These are phyloP conservation scores for Cerastoderma edule DNA, from an alignment of 2,888 invertebrate genomes.

Conservation along the genomic window DNA sequence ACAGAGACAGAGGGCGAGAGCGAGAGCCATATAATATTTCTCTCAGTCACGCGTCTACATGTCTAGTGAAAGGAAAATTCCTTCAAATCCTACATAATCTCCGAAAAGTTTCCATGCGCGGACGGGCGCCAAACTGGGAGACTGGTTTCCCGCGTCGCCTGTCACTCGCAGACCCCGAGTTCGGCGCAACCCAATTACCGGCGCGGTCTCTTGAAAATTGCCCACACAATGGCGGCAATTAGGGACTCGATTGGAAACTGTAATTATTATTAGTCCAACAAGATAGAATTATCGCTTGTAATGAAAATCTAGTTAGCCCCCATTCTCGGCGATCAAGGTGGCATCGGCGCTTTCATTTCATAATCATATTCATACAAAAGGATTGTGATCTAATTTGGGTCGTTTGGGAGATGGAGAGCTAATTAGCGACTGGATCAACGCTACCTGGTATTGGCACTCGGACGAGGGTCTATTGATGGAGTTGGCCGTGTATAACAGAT, in stretches of 20 bases:
- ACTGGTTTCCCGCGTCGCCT: too few species aligned
- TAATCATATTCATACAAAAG: conserved; percentile 60
- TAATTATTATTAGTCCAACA: conserved; percentile 59
- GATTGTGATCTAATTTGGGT: conserved; percentile 56
- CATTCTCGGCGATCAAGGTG: conserved; percentile 53
- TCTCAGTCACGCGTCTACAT: too few species aligned
- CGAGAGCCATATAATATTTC: too few species aligned
- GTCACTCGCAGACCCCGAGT: conserved; percentile 23
- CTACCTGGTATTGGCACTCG: conserved; percentile 39
- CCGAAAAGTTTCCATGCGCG: background rate
- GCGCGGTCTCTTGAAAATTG: conserved; percentile 38
- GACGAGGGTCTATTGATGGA: too few species aligned
- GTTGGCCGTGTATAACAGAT: too few species aligned
- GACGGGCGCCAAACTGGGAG: background rate
- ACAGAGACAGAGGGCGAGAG: too few species aligned
- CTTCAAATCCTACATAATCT: too few species aligned
- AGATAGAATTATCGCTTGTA: conserved; percentile 55
- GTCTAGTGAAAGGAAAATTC: too few species aligned
- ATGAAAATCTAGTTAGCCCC: conserved; percentile 61
- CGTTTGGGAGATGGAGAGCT: conserved; percentile 51
- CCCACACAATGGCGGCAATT: conserved; percentile 55
- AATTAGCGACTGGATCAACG: conserved; percentile 58
- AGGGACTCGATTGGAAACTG: conserved; percentile 47
- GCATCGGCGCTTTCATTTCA: conserved; percentile 62
- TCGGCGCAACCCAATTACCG: conserved; percentile 45